phyloP scores from a whole-genome alignment of 2,113 vertebrate species.

The Mastomys natalensis region DNA sequence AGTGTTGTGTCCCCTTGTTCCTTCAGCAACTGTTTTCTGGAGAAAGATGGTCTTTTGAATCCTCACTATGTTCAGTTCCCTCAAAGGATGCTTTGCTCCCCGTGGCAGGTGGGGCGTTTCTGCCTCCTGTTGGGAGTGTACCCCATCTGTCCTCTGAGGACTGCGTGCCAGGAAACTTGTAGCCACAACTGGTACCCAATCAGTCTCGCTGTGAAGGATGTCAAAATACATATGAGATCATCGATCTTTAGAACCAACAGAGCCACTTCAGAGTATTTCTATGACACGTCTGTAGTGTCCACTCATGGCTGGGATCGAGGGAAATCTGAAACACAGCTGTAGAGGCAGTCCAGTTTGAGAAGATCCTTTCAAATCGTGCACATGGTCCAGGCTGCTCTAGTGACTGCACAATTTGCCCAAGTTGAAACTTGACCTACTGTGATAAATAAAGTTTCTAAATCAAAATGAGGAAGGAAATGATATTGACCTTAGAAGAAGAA shows the following conservation, averaged over 20 bases:
- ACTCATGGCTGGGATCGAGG: not conserved
- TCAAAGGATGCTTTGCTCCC: not conserved
- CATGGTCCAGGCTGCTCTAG: not conserved
- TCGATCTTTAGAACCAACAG: not conserved
- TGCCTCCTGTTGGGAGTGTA: not conserved
- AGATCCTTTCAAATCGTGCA: not conserved
- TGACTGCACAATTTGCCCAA: not conserved
- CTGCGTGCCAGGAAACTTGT: not conserved
- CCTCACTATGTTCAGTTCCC: not conserved
- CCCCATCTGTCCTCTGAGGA: not conserved
- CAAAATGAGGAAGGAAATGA: conserved; percentile 58
- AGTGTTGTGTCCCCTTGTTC: not conserved
- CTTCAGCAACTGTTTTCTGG: not conserved
- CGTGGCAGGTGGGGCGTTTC: not conserved
- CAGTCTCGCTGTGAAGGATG: not conserved
- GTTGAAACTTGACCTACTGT: not conserved
- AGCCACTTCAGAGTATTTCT: not conserved
- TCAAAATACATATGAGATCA: not conserved
- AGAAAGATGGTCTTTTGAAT: not conserved
- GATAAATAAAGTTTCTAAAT: conserved; percentile 12
- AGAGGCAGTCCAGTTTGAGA: not conserved
- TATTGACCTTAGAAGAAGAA: not conserved
- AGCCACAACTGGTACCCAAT: not conserved
- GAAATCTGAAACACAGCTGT: not conserved
- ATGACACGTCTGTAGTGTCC: fast-evolving